phyloP scores from a whole-genome alignment of 2,888 invertebrate genomes.

The Mythimna vitellina region DNA sequence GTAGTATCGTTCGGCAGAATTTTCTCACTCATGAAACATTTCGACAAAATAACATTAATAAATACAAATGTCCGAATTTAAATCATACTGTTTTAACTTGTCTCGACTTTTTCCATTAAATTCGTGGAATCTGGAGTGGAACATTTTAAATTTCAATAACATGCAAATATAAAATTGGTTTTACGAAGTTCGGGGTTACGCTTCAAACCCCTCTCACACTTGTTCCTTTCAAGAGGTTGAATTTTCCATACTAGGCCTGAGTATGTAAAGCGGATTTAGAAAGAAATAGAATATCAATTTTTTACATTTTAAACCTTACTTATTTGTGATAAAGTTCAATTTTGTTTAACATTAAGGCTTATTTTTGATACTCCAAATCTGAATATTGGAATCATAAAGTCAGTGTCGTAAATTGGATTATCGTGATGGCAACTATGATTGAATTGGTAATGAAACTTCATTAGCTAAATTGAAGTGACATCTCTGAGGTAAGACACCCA shows the following conservation, averaged over 20 bases:
- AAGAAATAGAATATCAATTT: conserved; percentile 40
- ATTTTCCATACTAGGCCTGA: conserved; percentile 59
- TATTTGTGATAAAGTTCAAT: conserved; percentile 6
- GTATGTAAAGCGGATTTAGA: conserved; percentile 58
- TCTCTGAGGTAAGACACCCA: conserved; percentile 29
- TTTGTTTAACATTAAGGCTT: conserved; percentile 5
- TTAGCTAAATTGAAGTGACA: conserved; percentile 56
- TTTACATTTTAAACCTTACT: background rate
- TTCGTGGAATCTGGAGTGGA: conserved; percentile 39
- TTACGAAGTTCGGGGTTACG: conserved; percentile 47
- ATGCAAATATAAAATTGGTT: conserved; percentile 65
- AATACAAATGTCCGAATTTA: conserved; percentile 31
- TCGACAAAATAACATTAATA: conserved; percentile 12
- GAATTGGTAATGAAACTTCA: conserved; percentile 58
- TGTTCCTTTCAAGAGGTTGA: conserved; percentile 56
- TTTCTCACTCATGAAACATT: conserved; percentile 8
- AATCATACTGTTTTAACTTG: conserved; percentile 19
- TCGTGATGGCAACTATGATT: conserved; percentile 57
- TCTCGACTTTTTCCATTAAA: conserved; percentile 32
- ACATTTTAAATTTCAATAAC: conserved; percentile 64
- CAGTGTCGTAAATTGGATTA: conserved; percentile 61
- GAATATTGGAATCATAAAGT: conserved; percentile 57
- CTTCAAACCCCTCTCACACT: conserved; percentile 55
- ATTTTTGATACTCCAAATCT: conserved; percentile 50
- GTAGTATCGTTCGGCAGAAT: background rate